These are phyloP conservation scores for Halichoeres trimaculatus DNA, from an alignment of 2,113 vertebrate species.

Conservation along the genomic window DNA sequence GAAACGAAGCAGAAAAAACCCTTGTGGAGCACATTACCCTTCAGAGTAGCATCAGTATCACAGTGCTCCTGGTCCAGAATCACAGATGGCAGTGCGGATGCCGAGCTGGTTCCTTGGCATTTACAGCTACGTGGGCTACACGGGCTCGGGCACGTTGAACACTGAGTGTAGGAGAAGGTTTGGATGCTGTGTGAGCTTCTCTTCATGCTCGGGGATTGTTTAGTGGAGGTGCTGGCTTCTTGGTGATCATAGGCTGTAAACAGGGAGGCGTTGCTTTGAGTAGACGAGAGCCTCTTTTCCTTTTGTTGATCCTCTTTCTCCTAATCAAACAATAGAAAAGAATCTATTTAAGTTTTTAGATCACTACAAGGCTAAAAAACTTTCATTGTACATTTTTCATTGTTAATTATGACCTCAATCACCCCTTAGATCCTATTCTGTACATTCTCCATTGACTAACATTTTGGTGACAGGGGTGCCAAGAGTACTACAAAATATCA, in stretches of 20 bases:
- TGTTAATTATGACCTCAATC: no score
- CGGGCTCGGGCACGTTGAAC: conserved; percentile 84
- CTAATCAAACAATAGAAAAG: conserved; percentile 20
- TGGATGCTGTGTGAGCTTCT: conserved; percentile 79
- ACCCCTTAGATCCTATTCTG: no score
- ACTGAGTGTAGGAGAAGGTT: conserved; percentile 50
- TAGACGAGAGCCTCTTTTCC: conserved; percentile 34
- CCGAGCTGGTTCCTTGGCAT: conserved; percentile 66
- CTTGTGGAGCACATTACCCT: conserved; percentile 42
- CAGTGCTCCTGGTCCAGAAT: conserved; percentile 24
- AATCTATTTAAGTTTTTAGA: no score
- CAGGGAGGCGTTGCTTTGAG: conserved; percentile 3
- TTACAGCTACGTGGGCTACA: conserved; percentile 85
- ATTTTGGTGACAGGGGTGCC: no score
- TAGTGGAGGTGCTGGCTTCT: conserved; percentile 87
- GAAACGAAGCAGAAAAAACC: neutral
- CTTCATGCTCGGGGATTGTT: conserved; percentile 83
- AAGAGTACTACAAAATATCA: no score
- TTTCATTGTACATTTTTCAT: no score
- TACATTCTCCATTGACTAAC: no score
- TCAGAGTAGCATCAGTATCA: conserved; percentile 25
- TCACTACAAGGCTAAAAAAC: no score
- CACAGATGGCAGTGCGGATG: conserved; percentile 49
- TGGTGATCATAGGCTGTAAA: conserved; percentile 51
- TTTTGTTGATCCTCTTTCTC: conserved; percentile 33